Base-by-base conservation (phyloP, 2,113 vertebrate genomes). In the Neolamprologus sp. region DNA sequence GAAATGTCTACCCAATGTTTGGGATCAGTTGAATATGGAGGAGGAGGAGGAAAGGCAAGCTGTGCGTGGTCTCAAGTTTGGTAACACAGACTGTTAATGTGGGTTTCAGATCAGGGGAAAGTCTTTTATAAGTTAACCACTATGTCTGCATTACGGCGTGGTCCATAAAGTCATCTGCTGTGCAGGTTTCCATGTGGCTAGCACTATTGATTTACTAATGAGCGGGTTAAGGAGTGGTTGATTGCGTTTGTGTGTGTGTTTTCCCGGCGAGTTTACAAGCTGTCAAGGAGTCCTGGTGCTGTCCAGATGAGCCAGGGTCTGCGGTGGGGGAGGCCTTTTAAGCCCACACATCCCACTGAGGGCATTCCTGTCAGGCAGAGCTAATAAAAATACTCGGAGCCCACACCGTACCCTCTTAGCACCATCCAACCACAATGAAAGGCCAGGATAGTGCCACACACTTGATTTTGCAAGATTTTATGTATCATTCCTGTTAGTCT, bases 131-230 rank as follows among this genome's bases (percentile, higher is more conserved):
- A 82, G 82, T 92, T 86, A 90, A 95, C 91, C 91, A 26, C 91
- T 54, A 21, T 88, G 85, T 90, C 86, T 84, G 89, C 53, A 83
- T 81, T 91, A 88, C 68, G 37, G 80, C 84, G 28, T 88, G 83
- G 90, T 87, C 81, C 93, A 93, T 91, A 91, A 86, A 92, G 87
- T 94, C 90, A 93, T 95, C 87, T 93, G 91, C 89, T 86, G 83
- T 10, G 80, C 91, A 93, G 87, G 89, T 90, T 94, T 92, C 81
- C 81, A 86, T 91, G 91, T 60, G 94, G 91, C 73, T 68, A 83
- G 85, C 82, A 57, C 85, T 86, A 91, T 87, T 91, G 94, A 95
- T 94, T 94, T 94, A 89, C 93, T 92, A 95, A 95, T 93, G 91
- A 92, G 91, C 21, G 81, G 89, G 90, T 83, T 85, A 89, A 95